These are phyloP conservation scores for Pararge aegeria DNA, from an alignment of 1,140 invertebrate species.

Conservation along the genomic window DNA sequence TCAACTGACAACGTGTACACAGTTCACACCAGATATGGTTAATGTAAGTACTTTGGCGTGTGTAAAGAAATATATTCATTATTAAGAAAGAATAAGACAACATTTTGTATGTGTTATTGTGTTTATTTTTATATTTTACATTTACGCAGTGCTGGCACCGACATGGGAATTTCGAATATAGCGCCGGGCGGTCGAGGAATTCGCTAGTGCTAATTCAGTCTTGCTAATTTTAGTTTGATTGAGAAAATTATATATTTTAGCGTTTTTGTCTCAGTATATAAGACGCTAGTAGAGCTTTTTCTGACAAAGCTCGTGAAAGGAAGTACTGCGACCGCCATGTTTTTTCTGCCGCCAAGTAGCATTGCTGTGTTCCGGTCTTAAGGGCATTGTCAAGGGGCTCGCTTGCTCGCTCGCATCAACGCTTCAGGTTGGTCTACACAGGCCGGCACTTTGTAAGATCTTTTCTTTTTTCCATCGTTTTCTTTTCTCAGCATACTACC, in stretches of 20 bases:
- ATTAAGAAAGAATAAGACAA: not conserved
- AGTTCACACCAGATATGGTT: conserved; percentile 3
- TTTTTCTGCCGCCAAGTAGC: too few relatives aligned
- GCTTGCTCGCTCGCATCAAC: too few relatives aligned
- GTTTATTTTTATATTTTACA: conserved; percentile 10
- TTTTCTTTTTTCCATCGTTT: too few relatives aligned
- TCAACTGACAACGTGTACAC: not conserved
- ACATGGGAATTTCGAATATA: conserved; percentile 9
- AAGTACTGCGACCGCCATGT: too few relatives aligned
- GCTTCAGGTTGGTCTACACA: too few relatives aligned
- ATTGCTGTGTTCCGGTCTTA: too few relatives aligned
- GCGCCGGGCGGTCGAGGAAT: conserved; percentile 8
- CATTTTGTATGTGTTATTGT: not conserved
- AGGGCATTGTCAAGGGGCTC: too few relatives aligned
- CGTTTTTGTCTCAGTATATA: too few relatives aligned
- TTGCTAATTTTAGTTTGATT: not conserved
- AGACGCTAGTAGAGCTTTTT: too few relatives aligned
- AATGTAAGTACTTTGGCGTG: not conserved
- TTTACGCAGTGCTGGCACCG: conserved; percentile 14
- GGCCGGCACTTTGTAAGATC: too few relatives aligned
- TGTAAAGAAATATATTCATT: not conserved
- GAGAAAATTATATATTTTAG: not conserved
- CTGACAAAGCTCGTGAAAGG: too few relatives aligned
- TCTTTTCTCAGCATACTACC: too few relatives aligned
- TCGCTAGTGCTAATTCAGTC: conserved; percentile 15